Evolutionary conservation across 2,113 vertebrate genomes (phyloP).

Genomic region (Colius striatus): DNA sequence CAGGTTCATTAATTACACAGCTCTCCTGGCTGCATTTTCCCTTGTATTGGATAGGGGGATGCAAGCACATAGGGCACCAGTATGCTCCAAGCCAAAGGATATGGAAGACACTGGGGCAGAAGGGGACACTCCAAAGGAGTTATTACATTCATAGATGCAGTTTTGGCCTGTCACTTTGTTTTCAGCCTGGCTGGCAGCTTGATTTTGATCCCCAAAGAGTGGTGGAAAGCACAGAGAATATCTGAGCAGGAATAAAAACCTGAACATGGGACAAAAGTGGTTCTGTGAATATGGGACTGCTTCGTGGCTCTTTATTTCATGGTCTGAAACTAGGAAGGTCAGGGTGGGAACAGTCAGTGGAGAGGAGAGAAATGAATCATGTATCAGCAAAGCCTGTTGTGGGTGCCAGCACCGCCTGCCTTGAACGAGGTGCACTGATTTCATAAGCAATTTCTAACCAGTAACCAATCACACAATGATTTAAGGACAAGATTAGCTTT

Average conservation of each 20-base stretch:
- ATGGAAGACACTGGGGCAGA: background rate
- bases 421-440: slow-evolving; percentile 45
- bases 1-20: background rate
- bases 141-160: background rate
- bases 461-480: slow-evolving; percentile 46
- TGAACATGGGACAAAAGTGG: slow-evolving; percentile 33
- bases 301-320: background rate
- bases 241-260: slow-evolving; percentile 24
- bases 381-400: background rate
- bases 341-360: slow-evolving; percentile 43
- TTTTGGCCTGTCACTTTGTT: background rate
- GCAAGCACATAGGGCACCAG: background rate
- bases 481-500: slow-evolving; percentile 61
- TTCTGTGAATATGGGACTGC: slow-evolving; percentile 4
- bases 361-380: slow-evolving; percentile 42
- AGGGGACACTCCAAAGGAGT: background rate
- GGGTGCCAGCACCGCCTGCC: background rate
- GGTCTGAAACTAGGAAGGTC: slow-evolving; percentile 40
- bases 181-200: background rate
- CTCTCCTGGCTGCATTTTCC: background rate
- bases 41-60: background rate
- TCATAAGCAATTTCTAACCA: slow-evolving; percentile 39
- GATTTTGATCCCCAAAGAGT: slow-evolving; percentile 38
- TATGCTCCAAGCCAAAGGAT: background rate
- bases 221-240: background rate